Base-by-base conservation (phyloP, 2,113 vertebrate genomes). In the Charadrius vociferus region DNA sequence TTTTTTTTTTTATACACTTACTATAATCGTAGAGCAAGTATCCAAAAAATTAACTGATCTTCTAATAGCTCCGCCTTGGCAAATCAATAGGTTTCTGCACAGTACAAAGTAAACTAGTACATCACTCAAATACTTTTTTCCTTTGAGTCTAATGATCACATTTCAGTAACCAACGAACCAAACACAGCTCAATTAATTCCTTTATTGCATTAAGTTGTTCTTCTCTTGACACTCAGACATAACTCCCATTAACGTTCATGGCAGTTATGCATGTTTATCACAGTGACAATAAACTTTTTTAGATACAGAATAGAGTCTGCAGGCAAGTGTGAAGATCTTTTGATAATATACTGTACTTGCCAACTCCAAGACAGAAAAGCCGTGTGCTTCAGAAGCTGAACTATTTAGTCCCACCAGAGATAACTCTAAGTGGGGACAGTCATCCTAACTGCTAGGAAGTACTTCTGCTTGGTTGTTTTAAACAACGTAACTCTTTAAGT, bases 181-280 rank as follows among this genome's bases (percentile, higher is more conserved):
- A 90, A 77, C 32, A 72, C 47, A 92, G 34, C 55, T 81, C 86
- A 94, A 36, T 97, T 95, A 95, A 95, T 81, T 86, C 63, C 59
- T 88, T 88, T 59, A 74, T 17, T 50, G 29, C n/a, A 75, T 12
- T 78, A 73, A 92, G 58, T 78, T 72, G 85, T 74, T 70, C 71
- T 37, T 68, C 55, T 87, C 65, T 85, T 86, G 71, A 81, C 63
- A 83, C 73, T 26, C 62, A 7, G 2, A 63, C 49, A 32, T 20
- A 77, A 81, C 58, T 92, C 24, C 67, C 45, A 53, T 72, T 82
- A 93, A 92, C 14, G 32, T 34, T 81, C 91, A 81, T n/a, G 50
- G n/a, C 7, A 87, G 50, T 63, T 62, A 37, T 9, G 23, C 53
- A 36, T 20, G 75, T 45, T 92, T 81, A 90, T 72, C 75, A 82